Evolutionary conservation across 1,140 invertebrate species (phyloP), one percentile per base, ranked within the genome.

Genomic region (Oryctes rhinoceros): DNA sequence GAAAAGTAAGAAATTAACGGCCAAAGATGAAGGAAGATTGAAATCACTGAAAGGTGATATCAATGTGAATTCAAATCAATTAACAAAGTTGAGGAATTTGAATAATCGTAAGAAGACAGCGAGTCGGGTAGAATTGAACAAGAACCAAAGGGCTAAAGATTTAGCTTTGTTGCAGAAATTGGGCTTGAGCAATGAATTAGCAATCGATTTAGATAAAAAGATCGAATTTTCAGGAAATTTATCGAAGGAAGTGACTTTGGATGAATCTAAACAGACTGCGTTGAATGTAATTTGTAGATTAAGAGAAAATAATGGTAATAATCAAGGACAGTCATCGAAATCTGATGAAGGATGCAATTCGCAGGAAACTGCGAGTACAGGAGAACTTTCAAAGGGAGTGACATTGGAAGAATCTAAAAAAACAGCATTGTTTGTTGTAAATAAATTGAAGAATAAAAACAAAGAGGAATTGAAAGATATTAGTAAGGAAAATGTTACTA

Each of bases 151-250:
- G 47, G 86, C 89, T 20, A 92, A 90, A 86, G 92, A 94, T 85
- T 82, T 90, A 1, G 90, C 93, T 78, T 88, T 91, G 82, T 83
- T 94, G 10, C 90, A 88, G 76, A 90, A 90, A 84, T 86, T 94
- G 20, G 88, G 87, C 35, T 87, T 81, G 7, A 62, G 44, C 62
- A 65, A 44, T 39, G 81, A 79, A n/a, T 49, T 83, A n/a, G 76
- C 79, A 37, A 79, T 20, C 11, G 81, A 83, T 76, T 76, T 49
- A 24, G 20, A 47, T 18, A 48, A 76, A 13, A 71, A 7, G 65
- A 37, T 39, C 13, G 75, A 47, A 18, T 78, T 71, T 78, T 78
- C 18, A 3, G 37, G 24, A 10, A 80, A n/a, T 18, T 10, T 74
- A 13, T 81, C 81, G 15, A 10, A 62, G 48, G 81, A 83, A 80